Conservation (phyloP, 2,797 vertebrate genomes). For the Pseudochaenichthys georgianus region DNA sequence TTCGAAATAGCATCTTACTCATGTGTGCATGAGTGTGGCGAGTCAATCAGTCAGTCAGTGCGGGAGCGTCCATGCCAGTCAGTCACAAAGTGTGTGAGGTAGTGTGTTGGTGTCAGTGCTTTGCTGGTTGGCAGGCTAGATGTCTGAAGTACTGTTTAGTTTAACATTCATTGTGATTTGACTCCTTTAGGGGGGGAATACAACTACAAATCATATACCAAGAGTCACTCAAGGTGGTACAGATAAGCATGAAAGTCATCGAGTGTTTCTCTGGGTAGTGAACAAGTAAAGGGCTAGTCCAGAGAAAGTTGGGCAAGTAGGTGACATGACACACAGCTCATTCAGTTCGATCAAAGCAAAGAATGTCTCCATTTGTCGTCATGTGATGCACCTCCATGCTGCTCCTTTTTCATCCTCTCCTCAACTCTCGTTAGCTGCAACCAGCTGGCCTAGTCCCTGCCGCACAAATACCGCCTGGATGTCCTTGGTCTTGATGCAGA, state of each 20-base stretch:
- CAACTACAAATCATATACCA: conserved; percentile 42
- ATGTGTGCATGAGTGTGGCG: conserved; percentile 25
- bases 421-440: conserved; percentile 96
- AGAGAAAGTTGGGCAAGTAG: conserved; percentile 63
- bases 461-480: conserved; percentile 97
- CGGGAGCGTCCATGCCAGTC: conserved; percentile 68
- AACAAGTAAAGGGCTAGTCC: conserved; percentile 77
- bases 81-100: conserved; percentile 84
- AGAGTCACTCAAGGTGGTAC: conserved; percentile 81
- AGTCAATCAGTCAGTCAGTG: conserved; percentile 64
- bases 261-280: conserved; percentile 70
- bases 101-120: conserved; percentile 89
- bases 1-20: conserved; percentile 43
- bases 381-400: conserved; percentile 22
- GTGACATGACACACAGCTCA: conserved; percentile 63
- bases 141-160: conserved; percentile 70
- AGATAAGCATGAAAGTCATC: conserved; percentile 71
- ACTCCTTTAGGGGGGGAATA: conserved; percentile 46
- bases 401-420: conserved; percentile 21
- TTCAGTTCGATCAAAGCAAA: conserved; percentile 59
- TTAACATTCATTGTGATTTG: conserved; percentile 78
- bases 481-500: conserved; percentile 98
- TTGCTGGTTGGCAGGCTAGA: conserved; percentile 81
- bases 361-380: conserved; percentile 55
- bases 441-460: conserved; percentile 95